phyloP scores from a whole-genome alignment of 2,797 vertebrate genomes.

The Sandelia bainsii region DNA sequence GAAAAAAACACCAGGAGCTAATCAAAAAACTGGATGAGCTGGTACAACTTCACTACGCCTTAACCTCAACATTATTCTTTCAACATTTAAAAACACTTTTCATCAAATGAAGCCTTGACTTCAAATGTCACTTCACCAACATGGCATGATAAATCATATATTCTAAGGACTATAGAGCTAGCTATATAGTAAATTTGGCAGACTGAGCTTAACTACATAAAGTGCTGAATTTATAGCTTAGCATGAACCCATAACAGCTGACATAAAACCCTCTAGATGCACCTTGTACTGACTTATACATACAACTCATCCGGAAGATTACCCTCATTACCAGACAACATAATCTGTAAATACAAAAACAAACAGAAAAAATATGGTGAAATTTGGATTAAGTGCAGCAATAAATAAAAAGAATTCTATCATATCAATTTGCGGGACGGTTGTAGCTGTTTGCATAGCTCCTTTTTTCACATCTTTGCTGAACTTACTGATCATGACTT shows the following conservation, averaged over 20 bases:
- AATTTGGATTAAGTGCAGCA: conserved; percentile 42
- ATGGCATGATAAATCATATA: conserved; percentile 4
- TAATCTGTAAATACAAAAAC: conserved; percentile 61
- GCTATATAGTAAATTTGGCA: conserved; percentile 58
- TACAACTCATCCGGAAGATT: conserved; percentile 22
- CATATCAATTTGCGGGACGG: conserved; percentile 48
- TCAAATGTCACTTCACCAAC: conserved; percentile 25
- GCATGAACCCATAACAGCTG: conserved; percentile 7
- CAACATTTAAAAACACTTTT: conserved; percentile 39
- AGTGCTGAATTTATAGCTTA: conserved; percentile 29
- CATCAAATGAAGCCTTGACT: conserved; percentile 19
- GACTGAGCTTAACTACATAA: conserved; percentile 11
- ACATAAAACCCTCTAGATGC: neutral
- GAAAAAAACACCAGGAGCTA: neutral
- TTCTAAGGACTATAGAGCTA: conserved; percentile 25
- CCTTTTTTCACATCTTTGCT: conserved; percentile 21
- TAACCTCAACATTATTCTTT: neutral
- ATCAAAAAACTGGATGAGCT: neutral
- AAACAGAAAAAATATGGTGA: conserved; percentile 44
- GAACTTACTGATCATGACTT: conserved; percentile 18
- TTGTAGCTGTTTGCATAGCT: conserved; percentile 39
- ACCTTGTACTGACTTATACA: neutral
- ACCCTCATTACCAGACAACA: conserved; percentile 31
- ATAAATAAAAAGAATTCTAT: conserved; percentile 64
- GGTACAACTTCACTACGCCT: conserved; percentile 22